Evolutionary conservation across 2,797 vertebrate species (phyloP), one percentile per base, ranked within the genome.

Genomic region (Vespertilio murinus): DNA sequence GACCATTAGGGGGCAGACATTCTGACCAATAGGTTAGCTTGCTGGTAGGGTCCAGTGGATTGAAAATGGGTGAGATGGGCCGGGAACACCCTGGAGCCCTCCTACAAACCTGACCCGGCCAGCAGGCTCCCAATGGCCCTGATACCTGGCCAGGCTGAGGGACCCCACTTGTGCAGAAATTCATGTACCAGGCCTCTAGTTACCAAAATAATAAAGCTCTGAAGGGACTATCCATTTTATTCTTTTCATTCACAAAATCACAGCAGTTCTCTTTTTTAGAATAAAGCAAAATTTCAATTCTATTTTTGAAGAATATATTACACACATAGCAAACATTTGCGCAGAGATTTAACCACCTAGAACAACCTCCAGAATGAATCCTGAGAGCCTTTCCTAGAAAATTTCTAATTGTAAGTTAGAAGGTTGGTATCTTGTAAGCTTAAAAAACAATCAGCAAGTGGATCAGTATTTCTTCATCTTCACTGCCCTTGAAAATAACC

Each of bases 301-400:
- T 83, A 10, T 78, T 92, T 93, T 94, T 92, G 74, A 95, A 94
- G 35, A 88, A 64, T 35, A 65, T 14, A 73, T 30, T 56, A 70
- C 1, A 81, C 12, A 92, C 23, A 35, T 1, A 12, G 20, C 20
- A 88, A 93, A 92, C 28, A 86, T 49, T 1, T 75, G 23, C 33
- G 82, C 2, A 42, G 23, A 88, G n/a, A 86, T 81, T 91, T 79
- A 90, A 81, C 6, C 2, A 82, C 33, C 78, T 84, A 80, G 67
- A 75, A 78, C 6, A 79, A 33, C 33, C 22, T 52, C 54, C 45
- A 22, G 3, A 92, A 74, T 78, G 13, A 75, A 83, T 89, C 88
- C 77, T 78, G 8, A 82, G 11, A 30, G 23, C n/a, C 40, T 61
- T 10, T 86, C 8, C 13, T 42, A 70, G 38, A n/a, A 64, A 77